A percentile compares a stretch with the other conserved stretches of the same genome.
phyloP scores from a whole-genome alignment of 2,113 vertebrate genomes.

The Apeltes quadracus region DNA sequence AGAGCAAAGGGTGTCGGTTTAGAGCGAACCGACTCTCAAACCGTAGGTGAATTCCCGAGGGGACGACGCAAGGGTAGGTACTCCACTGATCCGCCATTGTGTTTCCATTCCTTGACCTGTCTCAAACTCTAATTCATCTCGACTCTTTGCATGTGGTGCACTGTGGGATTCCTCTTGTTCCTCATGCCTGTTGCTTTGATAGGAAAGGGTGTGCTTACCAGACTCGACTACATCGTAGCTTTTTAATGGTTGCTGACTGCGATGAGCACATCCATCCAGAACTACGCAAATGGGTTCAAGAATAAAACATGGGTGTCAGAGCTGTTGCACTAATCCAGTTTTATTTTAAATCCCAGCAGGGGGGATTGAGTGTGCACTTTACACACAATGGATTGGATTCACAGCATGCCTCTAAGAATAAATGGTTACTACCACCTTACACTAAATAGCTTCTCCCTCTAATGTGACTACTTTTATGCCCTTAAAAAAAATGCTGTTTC shows the following conservation, averaged over 20 bases:
- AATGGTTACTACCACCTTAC: slow-evolving; percentile 4
- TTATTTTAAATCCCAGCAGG: slow-evolving; percentile 34
- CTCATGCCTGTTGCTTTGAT: slow-evolving; percentile 17
- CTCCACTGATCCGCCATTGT: slow-evolving; percentile 73
- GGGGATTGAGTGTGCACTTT: slow-evolving; percentile 28
- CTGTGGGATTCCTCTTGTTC: slow-evolving; percentile 19
- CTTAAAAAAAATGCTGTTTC: slow-evolving; percentile 34
- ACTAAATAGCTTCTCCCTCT: slow-evolving; percentile 11
- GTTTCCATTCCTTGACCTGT: slow-evolving; percentile 59
- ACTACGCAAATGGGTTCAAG: slow-evolving; percentile 6
- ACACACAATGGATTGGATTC: slow-evolving; percentile 19
- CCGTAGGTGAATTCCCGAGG: slow-evolving; percentile 95
- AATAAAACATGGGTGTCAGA: slow-evolving; percentile 29
- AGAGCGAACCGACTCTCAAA: slow-evolving; percentile 99
- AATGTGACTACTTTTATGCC: neutral
- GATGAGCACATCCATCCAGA: slow-evolving; percentile 2
- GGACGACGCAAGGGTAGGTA: slow-evolving; percentile 98
- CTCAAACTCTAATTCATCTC: slow-evolving; percentile 41
- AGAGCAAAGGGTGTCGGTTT: slow-evolving; percentile 97
- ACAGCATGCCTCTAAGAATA: slow-evolving; percentile 27
- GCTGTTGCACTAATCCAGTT: slow-evolving; percentile 39
- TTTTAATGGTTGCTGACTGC: neutral
- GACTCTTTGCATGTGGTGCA: slow-evolving; percentile 60
- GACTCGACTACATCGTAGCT: slow-evolving; percentile 10
- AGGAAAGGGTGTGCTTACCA: slow-evolving; percentile 1